phyloP scores from a whole-genome alignment of 2,888 invertebrate genomes.

The Timandra comae region DNA sequence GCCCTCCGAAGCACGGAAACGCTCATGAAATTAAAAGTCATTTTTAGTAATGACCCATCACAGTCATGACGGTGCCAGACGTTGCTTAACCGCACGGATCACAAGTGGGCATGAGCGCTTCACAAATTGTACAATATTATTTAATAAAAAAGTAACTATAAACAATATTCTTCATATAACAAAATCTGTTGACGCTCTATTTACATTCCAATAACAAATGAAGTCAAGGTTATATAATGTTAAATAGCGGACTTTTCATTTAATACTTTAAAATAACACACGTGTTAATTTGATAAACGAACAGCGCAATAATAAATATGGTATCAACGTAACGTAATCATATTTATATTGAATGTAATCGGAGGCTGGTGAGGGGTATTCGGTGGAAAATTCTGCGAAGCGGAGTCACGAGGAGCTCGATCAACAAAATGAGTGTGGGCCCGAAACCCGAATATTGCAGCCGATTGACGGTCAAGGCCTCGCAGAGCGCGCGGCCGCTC shows the following conservation, averaged over 20 bases:
- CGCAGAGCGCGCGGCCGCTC: slow-evolving; percentile 35
- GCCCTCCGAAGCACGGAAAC: too few relatives aligned
- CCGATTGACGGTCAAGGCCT: slow-evolving; percentile 59
- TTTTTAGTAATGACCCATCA: too few relatives aligned
- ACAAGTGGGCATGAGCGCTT: neutral
- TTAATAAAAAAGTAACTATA: slow-evolving; percentile 3
- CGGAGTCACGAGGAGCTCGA: slow-evolving; percentile 43
- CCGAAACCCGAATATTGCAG: slow-evolving; percentile 33
- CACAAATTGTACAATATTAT: too few relatives aligned
- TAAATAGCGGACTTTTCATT: slow-evolving; percentile 3
- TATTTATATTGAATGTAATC: slow-evolving; percentile 31
- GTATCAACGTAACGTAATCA: slow-evolving; percentile 16
- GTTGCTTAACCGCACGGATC: too few relatives aligned
- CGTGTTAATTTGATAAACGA: slow-evolving; percentile 26
- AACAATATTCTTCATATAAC: slow-evolving; percentile 11
- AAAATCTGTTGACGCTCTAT: slow-evolving; percentile 8
- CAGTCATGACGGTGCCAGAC: too few relatives aligned
- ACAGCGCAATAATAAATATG: slow-evolving; percentile 34
- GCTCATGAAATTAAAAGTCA: too few relatives aligned
- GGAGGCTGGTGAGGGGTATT: slow-evolving; percentile 34
- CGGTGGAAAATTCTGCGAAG: slow-evolving; percentile 40
- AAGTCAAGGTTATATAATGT: slow-evolving; percentile 21
- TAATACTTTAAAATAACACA: slow-evolving; percentile 18
- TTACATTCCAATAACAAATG: slow-evolving; percentile 2
- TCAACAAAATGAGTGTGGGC: slow-evolving; percentile 30